phyloP scores from a whole-genome alignment of 2,797 vertebrate species.

The Sardinella longiceps region DNA sequence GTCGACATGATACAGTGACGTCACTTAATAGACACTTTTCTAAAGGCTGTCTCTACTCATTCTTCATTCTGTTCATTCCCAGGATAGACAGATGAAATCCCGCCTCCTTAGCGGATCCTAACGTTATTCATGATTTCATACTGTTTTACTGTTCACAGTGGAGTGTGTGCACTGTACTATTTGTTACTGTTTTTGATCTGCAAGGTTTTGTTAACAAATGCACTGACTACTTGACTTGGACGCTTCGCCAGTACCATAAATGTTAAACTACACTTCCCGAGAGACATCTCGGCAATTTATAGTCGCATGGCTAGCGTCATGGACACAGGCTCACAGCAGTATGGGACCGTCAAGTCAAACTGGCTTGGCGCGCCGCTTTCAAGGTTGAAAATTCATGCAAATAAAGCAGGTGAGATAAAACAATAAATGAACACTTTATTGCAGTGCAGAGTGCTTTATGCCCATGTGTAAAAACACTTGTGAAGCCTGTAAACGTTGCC shows the following conservation, averaged over 20 bases:
- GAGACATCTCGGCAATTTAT: background rate
- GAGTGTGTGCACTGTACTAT: no score
- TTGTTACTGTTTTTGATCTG: background rate
- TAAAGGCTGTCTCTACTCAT: slow-evolving; percentile 28
- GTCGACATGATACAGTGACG: slow-evolving; percentile 78
- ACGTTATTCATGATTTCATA: background rate
- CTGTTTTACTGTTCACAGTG: background rate
- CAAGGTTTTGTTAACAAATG: background rate
- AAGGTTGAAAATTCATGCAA: background rate
- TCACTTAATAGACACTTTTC: slow-evolving; percentile 59
- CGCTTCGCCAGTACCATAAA: background rate
- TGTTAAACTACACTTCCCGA: background rate
- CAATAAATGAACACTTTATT: background rate
- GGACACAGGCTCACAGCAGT: background rate
- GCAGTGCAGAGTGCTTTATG: background rate
- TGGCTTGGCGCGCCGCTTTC: background rate
- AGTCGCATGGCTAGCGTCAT: background rate
- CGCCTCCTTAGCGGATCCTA: background rate
- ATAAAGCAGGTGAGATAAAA: background rate
- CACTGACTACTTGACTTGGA: background rate
- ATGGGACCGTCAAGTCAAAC: background rate
- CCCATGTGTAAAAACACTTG: background rate
- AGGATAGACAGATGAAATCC: slow-evolving; percentile 8
- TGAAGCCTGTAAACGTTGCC: background rate
- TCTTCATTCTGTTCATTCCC: slow-evolving; percentile 30